phyloP scores from a whole-genome alignment of 2,113 vertebrate species.

The Ailuropoda melanoleuca region DNA sequence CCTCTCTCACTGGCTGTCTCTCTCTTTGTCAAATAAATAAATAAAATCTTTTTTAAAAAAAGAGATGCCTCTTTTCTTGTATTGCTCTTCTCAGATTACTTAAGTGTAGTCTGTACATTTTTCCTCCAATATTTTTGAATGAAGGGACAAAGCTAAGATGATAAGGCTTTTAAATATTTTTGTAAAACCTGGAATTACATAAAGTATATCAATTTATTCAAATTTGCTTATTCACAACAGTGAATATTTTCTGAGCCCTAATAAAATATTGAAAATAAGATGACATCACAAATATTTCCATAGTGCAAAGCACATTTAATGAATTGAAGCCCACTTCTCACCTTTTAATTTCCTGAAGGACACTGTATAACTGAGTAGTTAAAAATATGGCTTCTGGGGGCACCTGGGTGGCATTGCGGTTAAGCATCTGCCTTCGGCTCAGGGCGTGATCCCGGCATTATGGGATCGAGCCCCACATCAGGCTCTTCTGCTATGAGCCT shows the following conservation, averaged over 20 bases:
- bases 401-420: too few species aligned
- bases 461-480: too few species aligned
- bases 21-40: too few species aligned
- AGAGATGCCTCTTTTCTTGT: neutral
- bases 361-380: neutral
- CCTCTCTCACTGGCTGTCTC: too few species aligned
- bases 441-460: too few species aligned
- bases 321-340: neutral
- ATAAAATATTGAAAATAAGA: neutral
- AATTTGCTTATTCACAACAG: neutral
- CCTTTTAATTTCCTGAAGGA: neutral
- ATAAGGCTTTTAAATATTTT: neutral
- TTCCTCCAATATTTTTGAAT: neutral
- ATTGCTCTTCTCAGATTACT: neutral
- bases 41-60: too few species aligned
- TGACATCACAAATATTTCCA: neutral
- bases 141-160: neutral
- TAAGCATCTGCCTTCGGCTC: too few species aligned
- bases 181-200: neutral
- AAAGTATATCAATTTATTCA: neutral
- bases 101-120: neutral
- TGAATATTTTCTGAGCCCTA: neutral
- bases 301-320: neutral
- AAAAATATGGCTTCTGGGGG: neutral
- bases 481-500: too few species aligned